Evolutionary conservation across 2,888 invertebrate genomes (phyloP), one percentile per base, ranked within the genome.

Genomic region (Sycophila texana): DNA sequence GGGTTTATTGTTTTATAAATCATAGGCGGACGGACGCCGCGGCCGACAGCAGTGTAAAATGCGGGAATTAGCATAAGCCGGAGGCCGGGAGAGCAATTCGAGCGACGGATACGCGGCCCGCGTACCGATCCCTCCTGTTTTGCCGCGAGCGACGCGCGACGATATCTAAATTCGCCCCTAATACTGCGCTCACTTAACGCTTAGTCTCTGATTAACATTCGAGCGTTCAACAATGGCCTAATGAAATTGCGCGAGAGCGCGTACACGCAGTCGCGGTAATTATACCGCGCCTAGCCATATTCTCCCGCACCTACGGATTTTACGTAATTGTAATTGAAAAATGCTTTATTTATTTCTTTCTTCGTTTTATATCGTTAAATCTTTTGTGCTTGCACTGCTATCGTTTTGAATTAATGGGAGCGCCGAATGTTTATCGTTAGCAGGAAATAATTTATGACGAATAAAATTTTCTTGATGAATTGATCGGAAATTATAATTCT

Each of bases 11-110:
- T 60, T 60, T 71, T 71, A 71, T 60, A 60, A 71, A 71, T 71
- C 60, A 71, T 60, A 20, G 39, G 39, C 10, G 7, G 39, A 7
- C 39, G 7, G 47, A 58, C 20, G 39, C 2, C 10, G n/a, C 18
- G 5, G 18, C 0, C 18, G 14, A 1, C 4, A 1, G 2, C 1
- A 20, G 14, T 5, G 20, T 18, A 51, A 39, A 16, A 71, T 14
- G 26, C 67, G 26, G 13, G 71, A 14, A 72, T 72, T 72, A 61
- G 26, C 72, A 72, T 72, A 72, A 72, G 72, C 72, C 49, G 4
- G 30, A 0, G 39, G 39, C n/a, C 26, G 26, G 22, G 53, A 67
- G 26, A n/a, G 26, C 51, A 16, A 60, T 51, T 51, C 26, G 13
- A 2, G 3, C 20, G 26, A 30, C 30, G 7, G 49, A 4, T 39